phyloP scores from a whole-genome alignment of 2,113 vertebrate genomes.

The Pipra filicauda region DNA sequence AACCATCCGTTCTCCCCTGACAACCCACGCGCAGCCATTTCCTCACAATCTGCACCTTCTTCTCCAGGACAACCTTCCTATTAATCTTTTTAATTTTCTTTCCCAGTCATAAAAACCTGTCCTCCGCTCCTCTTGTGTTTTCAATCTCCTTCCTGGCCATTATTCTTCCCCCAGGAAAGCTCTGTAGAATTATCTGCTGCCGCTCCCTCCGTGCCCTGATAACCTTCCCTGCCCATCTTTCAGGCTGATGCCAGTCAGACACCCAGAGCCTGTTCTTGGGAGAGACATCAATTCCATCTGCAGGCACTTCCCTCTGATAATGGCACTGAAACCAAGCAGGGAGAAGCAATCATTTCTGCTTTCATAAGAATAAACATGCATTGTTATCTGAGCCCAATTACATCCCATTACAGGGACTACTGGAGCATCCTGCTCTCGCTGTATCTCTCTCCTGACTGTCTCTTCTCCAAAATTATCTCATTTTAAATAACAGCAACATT shows the following conservation, averaged over 20 bases:
- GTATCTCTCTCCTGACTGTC: background rate
- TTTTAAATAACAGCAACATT: background rate
- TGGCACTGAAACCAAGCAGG: background rate
- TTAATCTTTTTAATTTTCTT: constrained; percentile 32
- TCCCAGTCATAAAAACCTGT: background rate
- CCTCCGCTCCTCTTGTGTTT: background rate
- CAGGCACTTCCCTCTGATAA: background rate
- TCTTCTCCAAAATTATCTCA: background rate
- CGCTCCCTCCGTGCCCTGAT: background rate
- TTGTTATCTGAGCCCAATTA: background rate
- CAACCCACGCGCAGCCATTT: background rate
- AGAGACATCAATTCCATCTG: background rate
- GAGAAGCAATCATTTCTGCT: background rate
- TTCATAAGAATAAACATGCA: background rate
- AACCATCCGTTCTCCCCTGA: background rate
- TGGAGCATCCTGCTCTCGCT: background rate
- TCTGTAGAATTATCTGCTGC: background rate
- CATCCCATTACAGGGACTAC: background rate
- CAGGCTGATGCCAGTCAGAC: constrained; percentile 28
- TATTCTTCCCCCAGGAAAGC: background rate
- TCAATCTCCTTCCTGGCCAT: background rate
- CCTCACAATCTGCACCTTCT: background rate
- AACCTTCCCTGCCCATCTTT: background rate
- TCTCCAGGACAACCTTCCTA: background rate
- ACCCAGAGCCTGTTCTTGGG: background rate